phyloP scores from a whole-genome alignment of 2,888 invertebrate species.

The Tiphia femorata region DNA sequence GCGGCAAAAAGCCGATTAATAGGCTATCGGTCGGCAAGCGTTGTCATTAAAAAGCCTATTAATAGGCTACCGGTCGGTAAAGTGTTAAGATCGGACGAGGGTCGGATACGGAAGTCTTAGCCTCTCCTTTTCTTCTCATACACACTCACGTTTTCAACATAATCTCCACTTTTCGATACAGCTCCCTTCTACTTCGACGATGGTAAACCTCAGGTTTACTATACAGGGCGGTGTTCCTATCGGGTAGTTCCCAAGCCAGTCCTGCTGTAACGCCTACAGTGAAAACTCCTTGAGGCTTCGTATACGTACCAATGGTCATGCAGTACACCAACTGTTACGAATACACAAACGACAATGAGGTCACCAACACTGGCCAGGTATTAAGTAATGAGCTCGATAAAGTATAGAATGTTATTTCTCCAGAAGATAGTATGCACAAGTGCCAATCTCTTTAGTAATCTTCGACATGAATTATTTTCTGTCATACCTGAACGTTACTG shows the following conservation, averaged over 20 bases:
- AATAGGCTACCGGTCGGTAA: too few species aligned
- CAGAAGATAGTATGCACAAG: too few species aligned
- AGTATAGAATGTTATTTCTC: too few species aligned
- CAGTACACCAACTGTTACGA: constrained; percentile 73
- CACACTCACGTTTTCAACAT: constrained; percentile 75
- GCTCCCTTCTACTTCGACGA: constrained; percentile 74
- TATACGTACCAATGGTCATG: constrained; percentile 72
- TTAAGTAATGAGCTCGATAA: too few species aligned
- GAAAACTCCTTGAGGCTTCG: constrained; percentile 73
- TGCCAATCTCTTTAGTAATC: too few species aligned
- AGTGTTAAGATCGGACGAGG: too few species aligned
- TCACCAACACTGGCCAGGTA: too few species aligned
- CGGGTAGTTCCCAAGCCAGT: constrained; percentile 82
- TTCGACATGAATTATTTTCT: neutral
- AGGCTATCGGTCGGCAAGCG: too few species aligned
- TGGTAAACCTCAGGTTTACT: constrained; percentile 71
- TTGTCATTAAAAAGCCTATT: too few species aligned
- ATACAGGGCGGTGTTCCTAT: constrained; percentile 69
- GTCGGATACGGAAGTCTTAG: neutral
- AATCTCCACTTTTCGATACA: constrained; percentile 75
- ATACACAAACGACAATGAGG: too few species aligned
- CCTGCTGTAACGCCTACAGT: constrained; percentile 82
- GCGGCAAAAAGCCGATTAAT: too few species aligned
- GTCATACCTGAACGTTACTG: constrained; percentile 73
- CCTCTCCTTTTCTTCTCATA: neutral